Conservation (phyloP, 2,113 vertebrate species). For the Grammomys dolichurus region DNA sequence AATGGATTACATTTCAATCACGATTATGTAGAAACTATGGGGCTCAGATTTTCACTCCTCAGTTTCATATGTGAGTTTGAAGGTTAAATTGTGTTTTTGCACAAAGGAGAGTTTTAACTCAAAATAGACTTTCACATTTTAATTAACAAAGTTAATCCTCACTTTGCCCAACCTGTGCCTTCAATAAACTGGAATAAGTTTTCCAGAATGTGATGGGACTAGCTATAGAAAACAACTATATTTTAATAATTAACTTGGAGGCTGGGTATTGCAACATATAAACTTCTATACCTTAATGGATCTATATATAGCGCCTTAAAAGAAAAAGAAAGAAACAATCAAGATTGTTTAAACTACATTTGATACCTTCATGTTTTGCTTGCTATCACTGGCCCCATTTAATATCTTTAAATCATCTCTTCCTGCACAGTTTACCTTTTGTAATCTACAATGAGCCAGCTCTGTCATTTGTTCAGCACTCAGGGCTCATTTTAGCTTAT, state of each 20-base stretch:
- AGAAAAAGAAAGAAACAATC: conserved; percentile 27
- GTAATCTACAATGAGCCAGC: neutral
- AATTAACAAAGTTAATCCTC: conserved; percentile 55
- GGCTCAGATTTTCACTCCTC: neutral
- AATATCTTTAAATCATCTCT: neutral
- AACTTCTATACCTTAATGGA: conserved; percentile 24
- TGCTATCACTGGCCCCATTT: neutral
- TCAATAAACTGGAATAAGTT: conserved; percentile 22
- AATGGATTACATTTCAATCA: conserved; percentile 18
- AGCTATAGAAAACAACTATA: conserved; percentile 30
- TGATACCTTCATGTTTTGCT: conserved; percentile 28
- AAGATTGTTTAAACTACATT: conserved; percentile 28
- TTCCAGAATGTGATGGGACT: conserved; percentile 10
- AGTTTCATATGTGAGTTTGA: conserved; percentile 5
- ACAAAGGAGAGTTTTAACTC: conserved; percentile 57
- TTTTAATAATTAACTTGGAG: conserved; percentile 61
- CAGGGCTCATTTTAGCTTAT: neutral
- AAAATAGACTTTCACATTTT: conserved; percentile 53
- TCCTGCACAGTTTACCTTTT: conserved; percentile 36
- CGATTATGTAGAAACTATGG: neutral
- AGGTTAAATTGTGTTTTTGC: conserved; percentile 57
- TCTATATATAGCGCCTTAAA: conserved; percentile 37
- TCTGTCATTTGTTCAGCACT: conserved; percentile 37
- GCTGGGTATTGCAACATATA: neutral
- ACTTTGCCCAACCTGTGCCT: neutral